phyloP scores from a whole-genome alignment of 2,113 vertebrate species.

The Vulpes vulpes region DNA sequence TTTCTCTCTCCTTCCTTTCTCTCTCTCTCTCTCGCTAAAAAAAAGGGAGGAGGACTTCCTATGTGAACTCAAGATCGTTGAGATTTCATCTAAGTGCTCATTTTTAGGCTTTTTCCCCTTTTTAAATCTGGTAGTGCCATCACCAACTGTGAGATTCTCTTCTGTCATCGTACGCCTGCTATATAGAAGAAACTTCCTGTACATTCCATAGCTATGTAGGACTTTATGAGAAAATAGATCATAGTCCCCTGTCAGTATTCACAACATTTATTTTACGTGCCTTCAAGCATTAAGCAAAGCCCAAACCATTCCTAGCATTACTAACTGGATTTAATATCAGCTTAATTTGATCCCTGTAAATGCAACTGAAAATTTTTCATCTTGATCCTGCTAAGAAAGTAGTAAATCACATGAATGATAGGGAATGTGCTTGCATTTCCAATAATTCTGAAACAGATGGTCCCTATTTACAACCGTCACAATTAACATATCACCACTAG shows the following conservation, averaged over 20 bases:
- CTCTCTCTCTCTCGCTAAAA: neutral
- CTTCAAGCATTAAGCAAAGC: conserved; percentile 66
- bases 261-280: conserved; percentile 64
- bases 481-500: conserved; percentile 32
- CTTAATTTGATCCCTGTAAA: conserved; percentile 74
- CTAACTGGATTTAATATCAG: conserved; percentile 70
- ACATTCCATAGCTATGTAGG: conserved; percentile 34
- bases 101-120: neutral
- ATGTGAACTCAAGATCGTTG: neutral
- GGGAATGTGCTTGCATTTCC: conserved; percentile 42
- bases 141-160: neutral
- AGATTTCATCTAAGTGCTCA: neutral
- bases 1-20: too few species aligned
- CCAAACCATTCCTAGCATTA: conserved; percentile 58
- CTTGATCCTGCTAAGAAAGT: conserved; percentile 65
- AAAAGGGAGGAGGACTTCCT: neutral
- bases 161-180: neutral
- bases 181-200: conserved; percentile 10
- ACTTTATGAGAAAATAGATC: conserved; percentile 37
- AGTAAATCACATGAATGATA: conserved; percentile 64
- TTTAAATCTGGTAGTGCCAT: neutral
- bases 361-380: conserved; percentile 74
- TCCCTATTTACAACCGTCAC: conserved; percentile 24
- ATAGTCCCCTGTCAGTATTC: neutral
- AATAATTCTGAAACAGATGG: conserved; percentile 59